Percentiles rank a stretch among this genome's conserved stretches.
Evolutionary conservation across 64 coral and sea anemone species (phyloP).

Genomic region (Catalaphyllia jardinei): DNA sequence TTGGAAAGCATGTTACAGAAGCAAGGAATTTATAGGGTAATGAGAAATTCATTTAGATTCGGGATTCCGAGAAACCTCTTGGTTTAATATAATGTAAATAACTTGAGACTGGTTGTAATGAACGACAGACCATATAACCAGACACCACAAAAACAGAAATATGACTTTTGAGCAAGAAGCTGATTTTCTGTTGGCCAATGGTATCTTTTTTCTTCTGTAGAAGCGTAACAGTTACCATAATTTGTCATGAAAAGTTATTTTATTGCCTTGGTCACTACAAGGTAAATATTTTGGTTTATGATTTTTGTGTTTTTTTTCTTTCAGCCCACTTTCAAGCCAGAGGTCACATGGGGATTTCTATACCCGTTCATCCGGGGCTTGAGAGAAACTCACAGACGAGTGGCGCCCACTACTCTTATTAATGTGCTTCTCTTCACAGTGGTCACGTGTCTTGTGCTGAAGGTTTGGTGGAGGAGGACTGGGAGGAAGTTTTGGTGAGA

Average conservation of each 20-base stretch:
- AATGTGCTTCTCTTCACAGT: slow-evolving; percentile 65
- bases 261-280: too few relatives aligned
- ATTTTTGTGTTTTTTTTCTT: not conserved
- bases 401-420: slow-evolving; percentile 65
- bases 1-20: slow-evolving; percentile 58
- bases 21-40: slow-evolving; percentile 68
- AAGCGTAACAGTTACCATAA: too few relatives aligned
- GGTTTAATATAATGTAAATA: too few relatives aligned
- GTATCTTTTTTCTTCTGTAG: too few relatives aligned
- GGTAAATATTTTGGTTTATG: too few relatives aligned
- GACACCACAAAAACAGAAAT: too few relatives aligned
- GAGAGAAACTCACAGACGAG: slow-evolving; percentile 17
- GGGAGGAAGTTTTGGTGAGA: slow-evolving; percentile 69
- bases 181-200: not conserved
- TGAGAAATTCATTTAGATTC: not conserved
- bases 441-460: slow-evolving; percentile 55
- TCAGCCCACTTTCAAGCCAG: slow-evolving; percentile 48
- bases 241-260: too few relatives aligned
- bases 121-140: too few relatives aligned
- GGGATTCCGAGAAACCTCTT: too few relatives aligned
- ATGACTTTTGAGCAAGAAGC: too few relatives aligned
- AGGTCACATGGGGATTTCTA: slow-evolving; percentile 58
- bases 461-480: slow-evolving; percentile 89
- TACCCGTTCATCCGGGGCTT: slow-evolving; percentile 48
- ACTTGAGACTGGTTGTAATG: too few relatives aligned